Evolutionary conservation across 2,797 vertebrate genomes (phyloP).

Genomic region (Gobionotothen gibberifrons): DNA sequence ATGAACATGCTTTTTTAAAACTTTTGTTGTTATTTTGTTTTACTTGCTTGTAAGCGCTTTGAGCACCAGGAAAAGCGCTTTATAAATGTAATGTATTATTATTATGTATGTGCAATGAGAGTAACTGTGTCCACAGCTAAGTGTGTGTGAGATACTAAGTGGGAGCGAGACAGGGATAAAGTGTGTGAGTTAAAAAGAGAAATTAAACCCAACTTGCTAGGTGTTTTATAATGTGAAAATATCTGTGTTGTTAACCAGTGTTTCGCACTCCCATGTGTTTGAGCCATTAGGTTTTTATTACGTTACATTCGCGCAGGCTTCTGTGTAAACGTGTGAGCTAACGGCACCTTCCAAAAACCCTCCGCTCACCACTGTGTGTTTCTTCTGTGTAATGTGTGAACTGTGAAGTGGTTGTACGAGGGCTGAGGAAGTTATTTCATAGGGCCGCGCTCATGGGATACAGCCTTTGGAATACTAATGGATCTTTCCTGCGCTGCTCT

Average conservation of each 20-base stretch:
- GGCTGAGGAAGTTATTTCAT: constrained; percentile 70
- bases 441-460: constrained; percentile 65
- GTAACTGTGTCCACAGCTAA: constrained; percentile 6
- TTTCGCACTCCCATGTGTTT: constrained; percentile 20
- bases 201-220: constrained; percentile 13
- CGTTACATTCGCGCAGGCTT: constrained; percentile 12
- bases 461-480: constrained; percentile 74
- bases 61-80: too few species aligned
- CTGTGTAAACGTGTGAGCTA: constrained; percentile 44
- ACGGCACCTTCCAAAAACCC: constrained; percentile 37
- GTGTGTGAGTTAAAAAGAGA: constrained; percentile 11
- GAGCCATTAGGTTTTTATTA: constrained; percentile 46
- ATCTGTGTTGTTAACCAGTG: constrained; percentile 14
- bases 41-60: too few species aligned
- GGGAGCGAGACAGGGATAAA: background rate
- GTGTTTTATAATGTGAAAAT: constrained; percentile 22
- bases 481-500: constrained; percentile 51
- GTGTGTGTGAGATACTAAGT: constrained; percentile 5
- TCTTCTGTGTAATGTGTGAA: constrained; percentile 62
- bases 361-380: constrained; percentile 44
- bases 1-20: constrained; percentile 2
- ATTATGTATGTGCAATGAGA: constrained; percentile 20
- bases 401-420: constrained; percentile 63
- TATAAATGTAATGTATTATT: too few species aligned
- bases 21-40: too few species aligned